Evolutionary conservation across 2,113 vertebrate genomes (phyloP), one percentile per base, ranked within the genome.

Genomic region (Reinhardtius hippoglossoides): DNA sequence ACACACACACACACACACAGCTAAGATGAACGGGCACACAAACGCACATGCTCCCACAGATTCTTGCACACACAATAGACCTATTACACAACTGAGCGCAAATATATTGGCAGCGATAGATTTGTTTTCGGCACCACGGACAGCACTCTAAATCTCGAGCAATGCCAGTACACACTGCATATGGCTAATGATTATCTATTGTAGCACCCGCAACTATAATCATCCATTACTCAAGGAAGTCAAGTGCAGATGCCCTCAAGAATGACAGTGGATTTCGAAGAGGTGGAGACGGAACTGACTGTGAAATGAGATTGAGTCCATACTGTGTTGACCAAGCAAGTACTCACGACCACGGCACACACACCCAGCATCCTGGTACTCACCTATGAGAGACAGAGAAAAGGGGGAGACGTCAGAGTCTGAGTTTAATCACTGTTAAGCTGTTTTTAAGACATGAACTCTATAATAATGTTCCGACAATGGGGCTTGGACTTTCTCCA

Each of bases 81-180:
- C 86, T 78, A 90, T 91, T 89, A 91, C 85, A 89, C 87, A 89
- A 88, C 26, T 50, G 71, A 89, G 78, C 60, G 42, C 82, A 73
- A 88, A 84, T n/a, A 73, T 77, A 92, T 89, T 91, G 86, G 88
- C 87, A 88, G 81, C 75, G 20, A 86, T 86, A 69, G 80, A 93
- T 90, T 90, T 87, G 87, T 85, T 89, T 86, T 91, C 89, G 91
- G 89, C 81, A 89, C 90, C 89, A 78, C 1, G 87, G 90, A 92
- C 88, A 89, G 92, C 88, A 46, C 81, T 76, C 84, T 84, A 84
- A 86, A 83, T 90, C 84, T 76, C 73, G 44, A 84, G 82, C 74
- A 66, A 84, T 64, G 78, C 78, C 85, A 73, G 81, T 26, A 68
- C 76, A 72, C 64, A 69, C 27, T 75, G 76, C 83, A 89, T 84